Base-by-base conservation (phyloP, 2,888 invertebrate genomes). In the Ectemnius lituratus region DNA sequence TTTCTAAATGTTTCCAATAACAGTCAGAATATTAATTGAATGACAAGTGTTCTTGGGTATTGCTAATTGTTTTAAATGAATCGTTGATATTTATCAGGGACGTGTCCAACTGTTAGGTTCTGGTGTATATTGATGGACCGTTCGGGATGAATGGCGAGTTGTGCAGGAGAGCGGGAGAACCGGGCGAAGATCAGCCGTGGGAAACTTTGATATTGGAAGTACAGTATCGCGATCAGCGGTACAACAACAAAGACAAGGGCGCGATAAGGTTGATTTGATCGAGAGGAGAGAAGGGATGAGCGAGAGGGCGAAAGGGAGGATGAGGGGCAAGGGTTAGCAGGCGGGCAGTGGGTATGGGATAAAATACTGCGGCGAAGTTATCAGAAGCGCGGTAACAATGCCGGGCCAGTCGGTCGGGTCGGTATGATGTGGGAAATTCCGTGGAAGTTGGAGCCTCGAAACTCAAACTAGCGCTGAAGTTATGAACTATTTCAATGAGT, bases 401-500 rank as follows among this genome's bases (percentile, higher is more conserved):
- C 81, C 73, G 74, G 79, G 78, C 75, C 76, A 79, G 80, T 83
- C 78, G 84, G 81, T 79, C 74, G 84, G 37, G 84, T 81, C 68
- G 84, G 84, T 84, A 84, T 83, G 84, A 84, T 84, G 84, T 83
- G 84, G 84, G 85, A 84, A 84, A 84, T 85, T 84, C 84, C 77
- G 78, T 68, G 81, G 68, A 81, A 84, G 82, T 83, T 82, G 76
- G 65, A 69, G 73, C 69, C 60, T 67, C 71, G 80, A 80, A 84
- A 82, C 84, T 82, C 84, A 80, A 84, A 83, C 83, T 84, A 80
- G 78, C 79, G 76, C 77, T 81, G 67, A 84, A 86, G 84, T 87
- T 87, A 83, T 85, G 80, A 88, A 88, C 87, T 88, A 87, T 88
- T 87, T 86, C 86, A 85, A 87, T 86, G 88, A 87, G 87, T 87